phyloP scores from a whole-genome alignment of 2,888 invertebrate genomes.

The Hirtodrosophila confusa region DNA sequence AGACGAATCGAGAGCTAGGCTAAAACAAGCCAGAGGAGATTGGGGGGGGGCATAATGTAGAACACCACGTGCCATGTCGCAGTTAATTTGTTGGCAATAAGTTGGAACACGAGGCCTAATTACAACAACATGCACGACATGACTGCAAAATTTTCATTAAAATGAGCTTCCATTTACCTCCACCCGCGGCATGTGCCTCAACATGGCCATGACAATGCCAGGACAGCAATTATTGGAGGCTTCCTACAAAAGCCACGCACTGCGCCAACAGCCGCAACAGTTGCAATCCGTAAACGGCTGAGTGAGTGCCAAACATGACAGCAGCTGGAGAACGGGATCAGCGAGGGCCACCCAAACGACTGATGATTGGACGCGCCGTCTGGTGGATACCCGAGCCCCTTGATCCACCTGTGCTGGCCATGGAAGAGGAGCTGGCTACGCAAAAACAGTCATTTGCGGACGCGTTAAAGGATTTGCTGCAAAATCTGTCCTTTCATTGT shows the following conservation, averaged over 20 bases:
- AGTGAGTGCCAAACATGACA: conserved; percentile 56
- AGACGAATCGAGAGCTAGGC: conserved; percentile 62
- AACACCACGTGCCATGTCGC: conserved; percentile 81
- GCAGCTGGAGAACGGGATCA: conserved; percentile 15
- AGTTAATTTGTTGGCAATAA: conserved; percentile 83
- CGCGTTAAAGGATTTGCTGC: conserved; percentile 80
- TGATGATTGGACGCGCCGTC: conserved; percentile 73
- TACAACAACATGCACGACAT: conserved; percentile 77
- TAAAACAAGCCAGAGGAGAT: background rate
- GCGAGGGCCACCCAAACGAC: conserved; percentile 23
- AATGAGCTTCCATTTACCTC: conserved; percentile 46
- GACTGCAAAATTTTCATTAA: conserved; percentile 81
- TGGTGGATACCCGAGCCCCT: conserved; percentile 76
- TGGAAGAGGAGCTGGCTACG: conserved; percentile 34
- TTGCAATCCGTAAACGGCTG: conserved; percentile 69
- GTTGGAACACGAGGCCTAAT: conserved; percentile 79
- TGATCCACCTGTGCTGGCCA: conserved; percentile 8
- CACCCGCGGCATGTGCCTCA: conserved; percentile 1
- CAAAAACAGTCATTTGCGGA: conserved; percentile 70
- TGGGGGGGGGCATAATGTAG: conserved; percentile 5
- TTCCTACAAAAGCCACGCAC: conserved; percentile 53
- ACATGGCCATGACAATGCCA: conserved; percentile 24
- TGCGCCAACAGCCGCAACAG: conserved; percentile 63
- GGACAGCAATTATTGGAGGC: conserved; percentile 28
- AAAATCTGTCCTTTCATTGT: conserved; percentile 82